Conservation (phyloP, 1,140 invertebrate species). For the Artemia franciscana region DNA sequence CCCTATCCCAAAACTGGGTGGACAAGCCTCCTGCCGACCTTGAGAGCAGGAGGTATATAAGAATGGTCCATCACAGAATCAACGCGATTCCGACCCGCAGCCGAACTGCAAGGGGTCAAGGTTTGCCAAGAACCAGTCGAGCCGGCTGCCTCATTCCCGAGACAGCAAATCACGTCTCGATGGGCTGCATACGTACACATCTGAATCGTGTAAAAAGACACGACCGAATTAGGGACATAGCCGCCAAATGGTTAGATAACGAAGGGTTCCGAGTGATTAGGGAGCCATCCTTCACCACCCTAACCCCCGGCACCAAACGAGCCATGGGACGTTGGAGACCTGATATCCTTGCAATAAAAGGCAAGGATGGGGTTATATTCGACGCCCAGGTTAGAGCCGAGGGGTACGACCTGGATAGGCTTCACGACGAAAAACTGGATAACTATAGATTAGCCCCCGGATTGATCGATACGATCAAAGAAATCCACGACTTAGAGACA, state of each 20-base stretch:
- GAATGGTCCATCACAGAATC: not conserved
- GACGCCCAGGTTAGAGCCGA: no score
- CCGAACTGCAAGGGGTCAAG: not conserved
- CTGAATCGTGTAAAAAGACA: not conserved
- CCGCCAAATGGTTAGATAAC: no score
- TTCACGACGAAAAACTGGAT: no score
- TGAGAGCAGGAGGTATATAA: not conserved
- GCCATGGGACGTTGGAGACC: no score
- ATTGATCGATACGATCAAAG: no score
- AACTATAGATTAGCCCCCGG: no score
- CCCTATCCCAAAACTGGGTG: not conserved
- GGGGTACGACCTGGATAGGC: no score
- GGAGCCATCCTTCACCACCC: not conserved
- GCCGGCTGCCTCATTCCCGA: not conserved
- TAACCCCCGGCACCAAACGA: no score
- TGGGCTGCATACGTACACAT: not conserved
- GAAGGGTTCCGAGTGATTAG: not conserved
- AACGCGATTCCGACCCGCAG: not conserved
- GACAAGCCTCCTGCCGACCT: not conserved
- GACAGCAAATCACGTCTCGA: not conserved
- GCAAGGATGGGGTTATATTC: no score
- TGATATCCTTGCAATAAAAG: no score
- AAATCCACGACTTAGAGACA: no score
- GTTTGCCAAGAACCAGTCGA: not conserved
- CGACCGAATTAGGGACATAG: not conserved